phyloP scores from a whole-genome alignment of 2,797 vertebrate species.

The Tarsius wallacei region DNA sequence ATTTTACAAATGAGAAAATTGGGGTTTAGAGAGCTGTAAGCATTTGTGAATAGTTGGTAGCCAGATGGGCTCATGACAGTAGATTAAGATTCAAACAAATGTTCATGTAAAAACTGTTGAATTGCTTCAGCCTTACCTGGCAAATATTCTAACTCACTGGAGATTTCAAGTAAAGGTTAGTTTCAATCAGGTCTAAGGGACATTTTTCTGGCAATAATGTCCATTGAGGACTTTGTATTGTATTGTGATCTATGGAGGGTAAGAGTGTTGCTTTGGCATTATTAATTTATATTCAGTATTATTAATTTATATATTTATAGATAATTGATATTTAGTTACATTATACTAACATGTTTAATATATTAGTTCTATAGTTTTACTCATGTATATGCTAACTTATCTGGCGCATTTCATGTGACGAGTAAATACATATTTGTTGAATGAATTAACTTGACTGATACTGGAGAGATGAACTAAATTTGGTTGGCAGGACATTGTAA shows the following conservation, averaged over 20 bases:
- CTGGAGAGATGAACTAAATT: background rate
- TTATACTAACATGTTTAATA: background rate
- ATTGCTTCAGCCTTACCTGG: background rate
- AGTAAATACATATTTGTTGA: background rate
- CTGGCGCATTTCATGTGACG: background rate
- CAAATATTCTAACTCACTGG: background rate
- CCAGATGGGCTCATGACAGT: too few relatives aligned
- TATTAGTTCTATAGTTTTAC: background rate
- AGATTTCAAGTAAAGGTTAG: background rate
- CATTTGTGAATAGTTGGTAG: background rate
- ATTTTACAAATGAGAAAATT: background rate
- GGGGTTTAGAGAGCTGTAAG: background rate
- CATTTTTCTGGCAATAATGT: background rate
- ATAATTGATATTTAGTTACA: background rate
- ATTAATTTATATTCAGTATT: background rate
- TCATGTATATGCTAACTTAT: background rate
- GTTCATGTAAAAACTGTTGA: background rate
- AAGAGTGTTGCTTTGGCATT: background rate
- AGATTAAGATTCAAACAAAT: background rate
- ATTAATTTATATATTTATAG: conserved; percentile 4
- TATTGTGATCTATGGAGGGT: background rate
- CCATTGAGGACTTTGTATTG: background rate
- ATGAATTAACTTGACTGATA: background rate
- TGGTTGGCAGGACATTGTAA: background rate
- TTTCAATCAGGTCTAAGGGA: background rate